These are phyloP conservation scores for Eurois occulta DNA, from an alignment of 2,888 invertebrate genomes.

Conservation along the genomic window DNA sequence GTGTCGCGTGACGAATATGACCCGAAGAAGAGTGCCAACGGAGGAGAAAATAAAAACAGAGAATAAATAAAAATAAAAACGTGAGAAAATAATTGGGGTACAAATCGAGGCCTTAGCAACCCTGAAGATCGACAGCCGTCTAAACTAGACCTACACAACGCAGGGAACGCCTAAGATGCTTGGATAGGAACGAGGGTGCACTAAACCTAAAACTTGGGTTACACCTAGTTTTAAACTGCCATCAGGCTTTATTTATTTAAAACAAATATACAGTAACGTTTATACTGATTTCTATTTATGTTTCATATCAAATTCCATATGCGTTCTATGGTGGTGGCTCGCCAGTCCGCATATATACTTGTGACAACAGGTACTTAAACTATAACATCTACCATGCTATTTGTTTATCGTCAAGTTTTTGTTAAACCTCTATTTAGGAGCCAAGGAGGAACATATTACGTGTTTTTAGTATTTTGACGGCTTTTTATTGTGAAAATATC, in stretches of 20 bases:
- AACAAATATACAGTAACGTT: conserved; percentile 65
- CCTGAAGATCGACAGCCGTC: conserved; percentile 78
- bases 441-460: conserved; percentile 82
- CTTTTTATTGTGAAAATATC: conserved; percentile 81
- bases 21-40: conserved; percentile 80
- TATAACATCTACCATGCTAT: conserved; percentile 85
- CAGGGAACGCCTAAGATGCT: conserved; percentile 78
- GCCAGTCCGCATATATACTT: conserved; percentile 76
- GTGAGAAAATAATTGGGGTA: conserved; percentile 73
- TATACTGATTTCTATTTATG: conserved; percentile 66
- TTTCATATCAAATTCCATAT: conserved; percentile 80
- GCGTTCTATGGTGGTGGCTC: conserved; percentile 82
- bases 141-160: conserved; percentile 85
- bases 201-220: conserved; percentile 69
- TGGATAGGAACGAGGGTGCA: conserved; percentile 75
- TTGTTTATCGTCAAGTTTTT: conserved; percentile 71
- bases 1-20: conserved; percentile 88
- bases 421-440: conserved; percentile 82
- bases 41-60: conserved; percentile 70
- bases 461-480: conserved; percentile 70
- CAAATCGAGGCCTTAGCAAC: conserved; percentile 82
- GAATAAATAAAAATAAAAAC: conserved; percentile 70
- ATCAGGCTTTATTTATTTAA: conserved; percentile 69
- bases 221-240: conserved; percentile 75
- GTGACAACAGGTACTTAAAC: conserved; percentile 76